A percentile compares a stretch with the other conserved stretches of the same genome.
Evolutionary conservation across 2,888 invertebrate genomes (phyloP).

Genomic region (Cinara cedri): DNA sequence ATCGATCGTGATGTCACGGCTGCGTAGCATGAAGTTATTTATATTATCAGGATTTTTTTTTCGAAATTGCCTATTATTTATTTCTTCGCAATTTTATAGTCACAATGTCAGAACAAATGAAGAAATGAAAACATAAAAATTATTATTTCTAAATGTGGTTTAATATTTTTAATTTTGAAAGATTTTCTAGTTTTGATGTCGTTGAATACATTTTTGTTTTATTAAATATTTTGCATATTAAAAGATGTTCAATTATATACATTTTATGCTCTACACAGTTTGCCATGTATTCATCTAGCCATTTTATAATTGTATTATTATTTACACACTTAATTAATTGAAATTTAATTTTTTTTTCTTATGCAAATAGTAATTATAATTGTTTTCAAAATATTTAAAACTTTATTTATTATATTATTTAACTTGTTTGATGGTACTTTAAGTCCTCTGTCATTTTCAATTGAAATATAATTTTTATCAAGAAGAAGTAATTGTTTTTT

Average conservation of each 20-base stretch:
- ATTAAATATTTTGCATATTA: constrained; percentile 11
- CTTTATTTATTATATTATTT: not conserved
- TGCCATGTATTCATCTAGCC: not conserved
- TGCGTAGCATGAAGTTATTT: too few relatives aligned
- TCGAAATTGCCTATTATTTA: too few relatives aligned
- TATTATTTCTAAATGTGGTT: constrained; percentile 14
- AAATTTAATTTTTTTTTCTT: not conserved
- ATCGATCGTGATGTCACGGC: too few relatives aligned
- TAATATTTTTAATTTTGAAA: constrained; percentile 25
- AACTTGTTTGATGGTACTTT: not conserved
- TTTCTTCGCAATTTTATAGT: too few relatives aligned
- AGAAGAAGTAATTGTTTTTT: constrained; percentile 13
- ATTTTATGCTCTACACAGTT: not conserved
- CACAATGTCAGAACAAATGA: too few relatives aligned
- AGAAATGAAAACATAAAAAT: not conserved
- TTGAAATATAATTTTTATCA: not conserved
- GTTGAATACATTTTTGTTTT: constrained; percentile 20
- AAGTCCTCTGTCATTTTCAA: not conserved
- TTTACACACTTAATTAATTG: not conserved
- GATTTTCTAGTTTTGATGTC: not conserved
- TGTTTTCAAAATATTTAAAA: constrained; percentile 18
- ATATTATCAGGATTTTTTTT: too few relatives aligned
- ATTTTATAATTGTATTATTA: not conserved
- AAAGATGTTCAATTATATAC: constrained; percentile 9
- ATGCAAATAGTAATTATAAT: not conserved